Percentiles rank a stretch among this genome's conserved stretches.
Evolutionary conservation across 53 echinoderm and acorn worm genomes (phyloP).

Genomic region (Arbacia lixula): DNA sequence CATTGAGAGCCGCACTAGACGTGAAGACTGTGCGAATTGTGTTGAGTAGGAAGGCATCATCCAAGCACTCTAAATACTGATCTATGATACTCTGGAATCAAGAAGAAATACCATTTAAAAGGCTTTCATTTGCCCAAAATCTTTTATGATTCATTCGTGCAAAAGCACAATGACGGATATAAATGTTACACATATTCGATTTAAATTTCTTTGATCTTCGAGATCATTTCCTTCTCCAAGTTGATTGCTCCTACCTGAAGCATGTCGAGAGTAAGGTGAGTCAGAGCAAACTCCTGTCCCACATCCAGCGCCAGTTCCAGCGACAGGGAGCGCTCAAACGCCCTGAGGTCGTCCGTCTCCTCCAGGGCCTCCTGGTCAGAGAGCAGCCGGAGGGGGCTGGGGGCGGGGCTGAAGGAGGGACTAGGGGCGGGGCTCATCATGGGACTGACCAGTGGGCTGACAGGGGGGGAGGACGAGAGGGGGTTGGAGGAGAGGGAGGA

Average conservation of each 20-base stretch:
- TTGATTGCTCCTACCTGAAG: constrained; percentile 86
- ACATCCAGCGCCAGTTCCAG: constrained; percentile 79
- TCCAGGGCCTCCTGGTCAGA: constrained; percentile 91
- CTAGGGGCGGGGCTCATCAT: constrained; percentile 6
- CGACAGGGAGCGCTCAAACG: constrained; percentile 90
- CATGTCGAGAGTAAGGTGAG: constrained; percentile 88
- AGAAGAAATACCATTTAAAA: too few species aligned
- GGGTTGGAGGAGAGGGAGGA: constrained; percentile 53
- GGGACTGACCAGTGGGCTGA: constrained; percentile 10
- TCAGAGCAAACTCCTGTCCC: constrained; percentile 82
- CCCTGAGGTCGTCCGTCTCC: constrained; percentile 88
- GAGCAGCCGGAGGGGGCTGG: constrained; percentile 67
- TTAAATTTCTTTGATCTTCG: too few species aligned
- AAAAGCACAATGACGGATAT: too few species aligned
- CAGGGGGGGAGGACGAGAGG: constrained; percentile 34
- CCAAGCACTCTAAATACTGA: constrained; percentile 77
- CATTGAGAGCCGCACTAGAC: constrained; percentile 87
- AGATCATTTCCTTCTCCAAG: too few species aligned
- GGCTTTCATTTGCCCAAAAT: too few species aligned
- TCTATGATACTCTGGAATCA: constrained; percentile 75
- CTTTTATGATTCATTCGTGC: too few species aligned
- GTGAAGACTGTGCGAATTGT: constrained; percentile 97
- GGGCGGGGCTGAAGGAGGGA: constrained; percentile 63
- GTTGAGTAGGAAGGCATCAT: constrained; percentile 90
- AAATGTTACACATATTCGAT: too few species aligned